Conservation (phyloP, 2,113 vertebrate genomes). For the Natator depressus region DNA sequence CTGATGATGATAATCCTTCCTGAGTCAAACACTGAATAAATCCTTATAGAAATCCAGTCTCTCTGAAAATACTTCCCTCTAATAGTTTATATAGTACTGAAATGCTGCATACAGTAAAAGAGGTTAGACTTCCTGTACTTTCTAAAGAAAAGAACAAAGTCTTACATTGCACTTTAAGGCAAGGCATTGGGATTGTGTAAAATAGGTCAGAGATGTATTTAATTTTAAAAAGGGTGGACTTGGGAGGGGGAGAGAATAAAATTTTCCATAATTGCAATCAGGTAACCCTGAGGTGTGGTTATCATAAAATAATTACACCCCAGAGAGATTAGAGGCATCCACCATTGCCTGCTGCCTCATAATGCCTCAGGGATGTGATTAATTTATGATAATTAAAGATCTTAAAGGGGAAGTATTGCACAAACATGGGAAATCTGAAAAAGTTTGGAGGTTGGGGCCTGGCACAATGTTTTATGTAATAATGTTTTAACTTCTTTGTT, state of each 20-base stretch:
- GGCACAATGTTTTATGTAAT: background rate
- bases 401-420: conserved; percentile 32
- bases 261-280: conserved; percentile 36
- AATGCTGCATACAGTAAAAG: conserved; percentile 21
- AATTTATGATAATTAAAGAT: conserved; percentile 69
- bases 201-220: conserved; percentile 66
- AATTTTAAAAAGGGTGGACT: conserved; percentile 40
- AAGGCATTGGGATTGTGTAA: conserved; percentile 50
- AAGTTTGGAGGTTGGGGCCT: background rate
- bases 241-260: conserved; percentile 36
- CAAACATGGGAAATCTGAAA: conserved; percentile 19
- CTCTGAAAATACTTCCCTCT: conserved; percentile 29
- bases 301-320: conserved; percentile 67
- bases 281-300: conserved; percentile 57
- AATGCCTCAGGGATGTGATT: conserved; percentile 54
- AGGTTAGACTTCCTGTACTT: conserved; percentile 31
- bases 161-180: conserved; percentile 35
- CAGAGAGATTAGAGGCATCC: conserved; percentile 34
- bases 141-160: conserved; percentile 56
- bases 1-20: conserved; percentile 51
- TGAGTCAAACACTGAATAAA: conserved; percentile 48
- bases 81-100: background rate
- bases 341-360: conserved; percentile 5
- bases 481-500: background rate
- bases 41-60: background rate